phyloP scores from a whole-genome alignment of 1,140 invertebrate genomes.

The Triops longicaudatus region DNA sequence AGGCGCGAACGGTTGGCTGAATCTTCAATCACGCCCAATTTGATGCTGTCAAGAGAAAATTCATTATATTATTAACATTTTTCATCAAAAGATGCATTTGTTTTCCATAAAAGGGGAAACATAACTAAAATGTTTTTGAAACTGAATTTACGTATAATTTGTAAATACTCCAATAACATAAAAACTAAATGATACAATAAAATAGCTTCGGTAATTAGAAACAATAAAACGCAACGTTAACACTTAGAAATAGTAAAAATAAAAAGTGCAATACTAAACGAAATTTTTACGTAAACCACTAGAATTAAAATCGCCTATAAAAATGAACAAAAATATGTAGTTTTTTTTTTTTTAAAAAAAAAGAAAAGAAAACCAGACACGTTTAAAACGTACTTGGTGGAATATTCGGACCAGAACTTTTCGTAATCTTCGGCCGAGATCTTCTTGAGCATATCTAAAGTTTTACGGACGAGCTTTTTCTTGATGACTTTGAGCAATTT shows the following conservation, averaged over 20 bases:
- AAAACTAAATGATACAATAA: too few relatives aligned
- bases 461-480: constrained; percentile 96
- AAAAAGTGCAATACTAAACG: too few relatives aligned
- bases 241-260: too few relatives aligned
- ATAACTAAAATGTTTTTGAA: too few relatives aligned
- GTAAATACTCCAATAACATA: too few relatives aligned
- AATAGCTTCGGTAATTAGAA: too few relatives aligned
- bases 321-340: constrained; percentile 24
- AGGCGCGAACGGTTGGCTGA: constrained; percentile 88
- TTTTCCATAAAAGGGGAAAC: too few relatives aligned
- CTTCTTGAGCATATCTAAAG: constrained; percentile 97
- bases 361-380: neutral
- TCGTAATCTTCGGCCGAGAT: constrained; percentile 82
- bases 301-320: too few relatives aligned
- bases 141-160: too few relatives aligned
- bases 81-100: neutral
- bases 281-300: too few relatives aligned
- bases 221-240: too few relatives aligned
- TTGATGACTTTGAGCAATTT: constrained; percentile 97
- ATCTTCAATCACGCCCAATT: constrained; percentile 96
- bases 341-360: too few relatives aligned
- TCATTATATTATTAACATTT: neutral
- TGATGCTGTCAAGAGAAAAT: constrained; percentile 54
- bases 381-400: constrained; percentile 75
- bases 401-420: constrained; percentile 98